Evolutionary conservation across 2,888 invertebrate genomes (phyloP), one percentile per base, ranked within the genome.

Genomic region (Neria commutata): DNA sequence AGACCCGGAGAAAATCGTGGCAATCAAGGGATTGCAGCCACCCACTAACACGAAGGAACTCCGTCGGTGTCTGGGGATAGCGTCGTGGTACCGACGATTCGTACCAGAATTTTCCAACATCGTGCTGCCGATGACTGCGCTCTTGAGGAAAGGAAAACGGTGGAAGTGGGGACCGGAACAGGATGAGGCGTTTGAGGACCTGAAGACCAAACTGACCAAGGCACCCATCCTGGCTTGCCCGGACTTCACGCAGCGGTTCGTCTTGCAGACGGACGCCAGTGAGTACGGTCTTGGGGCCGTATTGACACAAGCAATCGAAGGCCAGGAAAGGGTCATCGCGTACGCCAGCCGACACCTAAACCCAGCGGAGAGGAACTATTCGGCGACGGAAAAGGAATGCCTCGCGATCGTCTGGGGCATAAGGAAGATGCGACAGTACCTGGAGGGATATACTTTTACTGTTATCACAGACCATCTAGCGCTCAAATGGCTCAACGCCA

Each of bases 401-500:
- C 24, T 55, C 8, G 55, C 55, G 2, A 55, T 55, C 3, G n/a
- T 55, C 2, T 55, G 46, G 48, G 16, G 34, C 14, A 37, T 47
- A 8, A 19, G 49, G 8, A 56, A 56, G 17, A 56, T 56, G 53
- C 3, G 49, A 14, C 14, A 4, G 29, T 25, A n/a, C n/a, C n/a
- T 49, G 3, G 49, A 49, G 17, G 49, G 61, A 3, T 58, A 61
- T 40, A 14, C 11, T 10, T 58, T 58, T 51, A n/a, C 19, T 1
- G 47, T 58, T 1, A 40, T 58, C 3, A 58, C 59, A 0, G 59
- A 62, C 10, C 51, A 56, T 21, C 29, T 50, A 4, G 26, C 50
- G 3, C 33, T 56, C 1, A 56, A 56, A 42, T 56, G 50, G 56
- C 14, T 56, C 8, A 55, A 60, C 21, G 19, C 55, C 14, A 47